Evolutionary conservation across 1,140 invertebrate species (phyloP), one percentile per base, ranked within the genome.

Genomic region (Akabosia matsudoensis): DNA sequence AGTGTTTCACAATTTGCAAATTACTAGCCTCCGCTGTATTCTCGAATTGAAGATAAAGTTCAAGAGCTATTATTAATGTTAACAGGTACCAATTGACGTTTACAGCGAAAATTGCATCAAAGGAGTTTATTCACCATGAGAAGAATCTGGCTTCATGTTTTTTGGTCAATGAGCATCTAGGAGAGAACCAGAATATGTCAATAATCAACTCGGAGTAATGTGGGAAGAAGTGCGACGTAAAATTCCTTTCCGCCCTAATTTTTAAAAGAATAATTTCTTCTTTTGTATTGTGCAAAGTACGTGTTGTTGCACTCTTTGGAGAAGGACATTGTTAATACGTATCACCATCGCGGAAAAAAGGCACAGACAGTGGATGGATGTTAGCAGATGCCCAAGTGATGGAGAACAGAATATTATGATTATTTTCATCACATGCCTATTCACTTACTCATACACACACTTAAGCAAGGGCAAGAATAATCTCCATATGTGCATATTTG

Each of bases 161-260:
- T n/a, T n/a, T n/a, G 37, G 37, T 10, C 7, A 45, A 10, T 10
- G 37, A 45, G 37, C 37, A 18, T 10, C 7, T 10, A 18, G 18
- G 37, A 61, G 24, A n/a, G 54, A n/a, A 22, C 13, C 7, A 4
- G 24, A 14, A 22, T 16, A 22, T 16, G 54, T 61, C 54, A 61
- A 61, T 61, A 61, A 24, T 61, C 14, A 61, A 61, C 13, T 24
- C 24, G 54, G 24, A 61, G 24, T 16, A 61, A n/a, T n/a, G 61
- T 67, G 61, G 61, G 61, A 67, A 67, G 61, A 67, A 10, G 10
- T 67, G 31, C n/a, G 24, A 30, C 31, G 22, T 7, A 24, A 30
- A 67, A 67, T 67, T 67, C 61, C 61, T 67, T 67, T 67, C 61
- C 61, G 31, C 61, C 61, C 54, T 61, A n/a, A n/a, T 61, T 16